Evolutionary conservation across 2,797 vertebrate genomes (phyloP).

Genomic region (Cryptoblepharus egeriae): DNA sequence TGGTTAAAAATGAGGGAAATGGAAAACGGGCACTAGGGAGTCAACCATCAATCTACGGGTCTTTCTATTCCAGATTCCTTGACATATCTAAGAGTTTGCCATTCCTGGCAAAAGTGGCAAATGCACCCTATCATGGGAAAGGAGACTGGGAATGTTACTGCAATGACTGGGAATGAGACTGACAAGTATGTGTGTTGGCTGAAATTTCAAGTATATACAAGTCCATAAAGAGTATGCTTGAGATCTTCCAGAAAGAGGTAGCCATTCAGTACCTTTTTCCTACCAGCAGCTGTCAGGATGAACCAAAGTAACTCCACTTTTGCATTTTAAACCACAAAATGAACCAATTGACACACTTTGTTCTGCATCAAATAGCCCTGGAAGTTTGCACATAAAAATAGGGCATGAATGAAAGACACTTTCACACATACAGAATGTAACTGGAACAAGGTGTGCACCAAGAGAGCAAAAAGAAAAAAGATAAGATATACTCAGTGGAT

Average conservation of each 20-base stretch:
- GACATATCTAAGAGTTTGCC: neutral
- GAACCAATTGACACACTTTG: neutral
- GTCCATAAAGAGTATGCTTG: neutral
- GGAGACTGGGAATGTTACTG: neutral
- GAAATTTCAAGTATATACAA: neutral
- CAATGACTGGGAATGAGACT: too few relatives aligned
- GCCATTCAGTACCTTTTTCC: neutral
- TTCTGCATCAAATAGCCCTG: neutral
- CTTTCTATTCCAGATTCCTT: neutral
- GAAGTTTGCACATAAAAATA: neutral
- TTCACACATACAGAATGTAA: neutral
- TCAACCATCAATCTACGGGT: neutral
- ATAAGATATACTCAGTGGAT: neutral
- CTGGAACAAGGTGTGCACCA: slow-evolving; percentile 8
- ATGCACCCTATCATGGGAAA: too few relatives aligned
- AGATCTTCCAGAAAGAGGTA: neutral
- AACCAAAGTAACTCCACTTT: neutral
- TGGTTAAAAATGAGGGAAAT: neutral
- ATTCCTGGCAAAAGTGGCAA: neutral
- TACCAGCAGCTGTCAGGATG: neutral
- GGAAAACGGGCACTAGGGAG: neutral
- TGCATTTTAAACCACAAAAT: neutral
- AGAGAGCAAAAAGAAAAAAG: neutral
- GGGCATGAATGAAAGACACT: neutral
- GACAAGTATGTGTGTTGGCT: neutral